Base-by-base conservation (phyloP, 1,140 invertebrate species). In the Goniozus legneri region DNA sequence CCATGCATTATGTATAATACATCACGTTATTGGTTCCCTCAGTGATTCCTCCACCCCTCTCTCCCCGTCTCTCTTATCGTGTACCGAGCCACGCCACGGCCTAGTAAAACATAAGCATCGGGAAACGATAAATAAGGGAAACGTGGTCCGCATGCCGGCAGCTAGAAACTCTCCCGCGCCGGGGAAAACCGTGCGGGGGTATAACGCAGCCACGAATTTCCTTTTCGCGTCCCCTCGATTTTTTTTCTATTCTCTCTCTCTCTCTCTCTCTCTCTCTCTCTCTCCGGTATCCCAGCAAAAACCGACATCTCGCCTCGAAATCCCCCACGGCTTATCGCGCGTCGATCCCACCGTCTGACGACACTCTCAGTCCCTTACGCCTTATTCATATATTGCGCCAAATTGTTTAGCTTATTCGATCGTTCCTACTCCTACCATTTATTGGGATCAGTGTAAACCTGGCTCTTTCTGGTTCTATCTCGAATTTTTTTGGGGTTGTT, bases 1-100 rank as follows among this genome's bases (percentile, higher is more conserved):
- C 56, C 65, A 75, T 75, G 70, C 67, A 75, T 75, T 75, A 75
- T 75, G 71, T 75, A 75, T 73, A 74, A 74, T 74, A 75, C 71
- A 74, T 75, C 73, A 74, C 68, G 70, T 75, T 75, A 75, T 75
- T 73, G 73, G 70, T 73, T 74, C 58, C 63, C 68, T 74, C 70
- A 72, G 69, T 71, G 73, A 75, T 75, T 75, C 70, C 54, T 69
- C 67, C 69, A n/a, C n/a, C n/a, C n/a, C n/a, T n/a, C 69, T 69
- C 68, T 64, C 66, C 57, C 64, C 58, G 13, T 7, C 32, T 12
- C 12, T 60, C 60, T 73, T 75, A 75, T 75, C 71, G 68, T 70
- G 65, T 69, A 68, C 55, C 50, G 50, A 48, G 55, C 43, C 60
- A 58, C 43, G 57, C 58, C 55, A 50, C 59, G 65, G 69, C 65